Conservation (phyloP, 2,888 invertebrate genomes). For the Trissonchulus sp. region DNA sequence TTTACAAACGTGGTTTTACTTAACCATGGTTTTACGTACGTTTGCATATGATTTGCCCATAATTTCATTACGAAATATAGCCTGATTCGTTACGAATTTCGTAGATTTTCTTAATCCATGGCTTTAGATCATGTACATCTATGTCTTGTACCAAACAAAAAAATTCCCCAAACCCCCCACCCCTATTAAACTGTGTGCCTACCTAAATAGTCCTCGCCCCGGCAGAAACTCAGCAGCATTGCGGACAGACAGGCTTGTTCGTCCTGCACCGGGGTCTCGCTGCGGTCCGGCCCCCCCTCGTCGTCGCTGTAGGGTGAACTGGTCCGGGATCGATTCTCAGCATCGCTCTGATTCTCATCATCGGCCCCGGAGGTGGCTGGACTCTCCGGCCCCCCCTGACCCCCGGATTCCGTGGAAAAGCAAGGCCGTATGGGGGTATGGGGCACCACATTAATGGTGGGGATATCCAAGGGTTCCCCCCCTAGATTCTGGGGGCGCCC, state of each 20-base stretch:
- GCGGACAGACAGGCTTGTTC: background rate
- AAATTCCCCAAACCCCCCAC: constrained; percentile 1
- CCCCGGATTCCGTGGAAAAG: background rate
- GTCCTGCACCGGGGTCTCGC: constrained; percentile 8
- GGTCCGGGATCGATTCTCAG: constrained; percentile 19
- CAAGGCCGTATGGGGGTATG: constrained; percentile 44
- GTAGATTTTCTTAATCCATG: too few relatives aligned
- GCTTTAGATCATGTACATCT: too few relatives aligned
- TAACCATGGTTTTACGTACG: too few relatives aligned
- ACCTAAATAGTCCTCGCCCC: constrained; percentile 5
- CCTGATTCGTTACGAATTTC: too few relatives aligned
- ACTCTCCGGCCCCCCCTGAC: background rate
- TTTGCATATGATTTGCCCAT: too few relatives aligned
- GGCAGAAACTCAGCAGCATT: constrained; percentile 21
- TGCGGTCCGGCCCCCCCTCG: constrained; percentile 19
- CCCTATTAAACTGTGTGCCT: background rate
- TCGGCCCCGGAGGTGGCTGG: constrained; percentile 48
- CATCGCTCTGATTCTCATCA: constrained; percentile 41
- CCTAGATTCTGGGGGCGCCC: constrained; percentile 27
- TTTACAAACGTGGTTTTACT: too few relatives aligned
- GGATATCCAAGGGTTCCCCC: constrained; percentile 41
- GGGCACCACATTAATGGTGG: constrained; percentile 49
- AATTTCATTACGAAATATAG: too few relatives aligned
- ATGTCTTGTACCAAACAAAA: too few relatives aligned
- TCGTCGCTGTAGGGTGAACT: constrained; percentile 34